Evolutionary conservation across 2,888 invertebrate species (phyloP).

Genomic region (Trileptium ribeirensis): DNA sequence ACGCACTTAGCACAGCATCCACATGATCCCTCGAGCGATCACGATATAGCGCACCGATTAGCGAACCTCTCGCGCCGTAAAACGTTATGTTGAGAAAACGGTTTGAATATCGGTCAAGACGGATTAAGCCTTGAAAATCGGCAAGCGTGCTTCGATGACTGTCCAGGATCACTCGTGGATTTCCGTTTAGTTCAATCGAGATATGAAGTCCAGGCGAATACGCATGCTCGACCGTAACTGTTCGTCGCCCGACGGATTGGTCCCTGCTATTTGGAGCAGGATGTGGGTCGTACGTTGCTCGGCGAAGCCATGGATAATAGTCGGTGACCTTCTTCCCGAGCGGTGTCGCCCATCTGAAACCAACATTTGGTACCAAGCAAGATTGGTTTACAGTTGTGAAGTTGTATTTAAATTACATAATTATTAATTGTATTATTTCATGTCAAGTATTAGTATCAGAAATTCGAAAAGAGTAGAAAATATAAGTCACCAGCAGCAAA

Average conservation of each 20-base stretch:
- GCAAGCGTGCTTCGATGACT: neutral
- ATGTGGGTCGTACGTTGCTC: neutral
- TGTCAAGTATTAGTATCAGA: no score
- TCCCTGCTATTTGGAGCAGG: neutral
- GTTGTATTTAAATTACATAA: no score
- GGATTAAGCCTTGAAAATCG: constrained; percentile 41
- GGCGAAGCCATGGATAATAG: constrained; percentile 12
- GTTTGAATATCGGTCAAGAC: constrained; percentile 43
- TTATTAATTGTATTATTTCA: no score
- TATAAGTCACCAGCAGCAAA: no score
- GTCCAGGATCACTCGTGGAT: neutral
- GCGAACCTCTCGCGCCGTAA: constrained; percentile 36
- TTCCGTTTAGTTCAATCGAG: neutral
- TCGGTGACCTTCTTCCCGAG: neutral
- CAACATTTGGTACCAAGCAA: no score
- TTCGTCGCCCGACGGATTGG: neutral
- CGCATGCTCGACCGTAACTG: neutral
- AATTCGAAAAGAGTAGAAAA: no score
- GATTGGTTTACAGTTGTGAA: no score
- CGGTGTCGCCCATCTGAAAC: neutral
- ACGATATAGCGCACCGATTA: constrained; percentile 39
- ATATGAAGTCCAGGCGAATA: neutral
- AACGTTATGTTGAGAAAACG: constrained; percentile 43
- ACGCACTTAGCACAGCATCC: constrained; percentile 39
- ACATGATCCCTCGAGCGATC: neutral